These are phyloP conservation scores for Standfussiana lucernea DNA, from an alignment of 2,888 invertebrate species.

Conservation along the genomic window DNA sequence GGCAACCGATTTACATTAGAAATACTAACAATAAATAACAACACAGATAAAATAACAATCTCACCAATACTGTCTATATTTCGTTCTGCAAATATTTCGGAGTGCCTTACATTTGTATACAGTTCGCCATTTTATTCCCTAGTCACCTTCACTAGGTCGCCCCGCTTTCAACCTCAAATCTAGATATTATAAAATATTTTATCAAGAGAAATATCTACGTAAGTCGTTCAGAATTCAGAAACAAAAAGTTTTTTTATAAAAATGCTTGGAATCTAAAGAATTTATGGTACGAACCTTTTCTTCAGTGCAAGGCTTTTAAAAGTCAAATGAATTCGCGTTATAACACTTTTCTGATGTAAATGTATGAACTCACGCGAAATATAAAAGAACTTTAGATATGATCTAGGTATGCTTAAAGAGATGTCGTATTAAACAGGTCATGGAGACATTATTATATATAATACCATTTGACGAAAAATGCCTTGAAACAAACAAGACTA, in stretches of 20 bases:
- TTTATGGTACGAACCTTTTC: slow-evolving; percentile 34
- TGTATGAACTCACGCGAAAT: slow-evolving; percentile 25
- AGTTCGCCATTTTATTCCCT: slow-evolving; percentile 35
- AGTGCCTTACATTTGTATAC: slow-evolving; percentile 3
- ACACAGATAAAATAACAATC: slow-evolving; percentile 22
- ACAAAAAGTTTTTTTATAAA: background rate
- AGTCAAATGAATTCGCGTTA: slow-evolving; percentile 34
- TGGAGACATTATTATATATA: background rate
- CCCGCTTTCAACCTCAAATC: slow-evolving; percentile 40
- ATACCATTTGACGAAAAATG: background rate
- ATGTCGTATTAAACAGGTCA: background rate
- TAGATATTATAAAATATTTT: slow-evolving; percentile 56
- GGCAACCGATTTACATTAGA: background rate
- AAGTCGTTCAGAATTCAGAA: slow-evolving; percentile 28
- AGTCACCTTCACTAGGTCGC: slow-evolving; percentile 39
- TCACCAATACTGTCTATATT: slow-evolving; percentile 13
- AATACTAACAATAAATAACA: background rate
- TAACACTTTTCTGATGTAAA: slow-evolving; percentile 48
- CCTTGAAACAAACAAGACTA: background rate
- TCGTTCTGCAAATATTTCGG: slow-evolving; percentile 12
- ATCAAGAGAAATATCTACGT: slow-evolving; percentile 35
- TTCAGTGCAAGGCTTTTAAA: slow-evolving; percentile 33
- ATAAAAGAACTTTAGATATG: slow-evolving; percentile 11
- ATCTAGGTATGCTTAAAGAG: background rate
- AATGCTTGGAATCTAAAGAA: slow-evolving; percentile 31